Evolutionary conservation across 2,113 vertebrate genomes (phyloP), one percentile per base, ranked within the genome.

Genomic region (Microtus pennsylvanicus): DNA sequence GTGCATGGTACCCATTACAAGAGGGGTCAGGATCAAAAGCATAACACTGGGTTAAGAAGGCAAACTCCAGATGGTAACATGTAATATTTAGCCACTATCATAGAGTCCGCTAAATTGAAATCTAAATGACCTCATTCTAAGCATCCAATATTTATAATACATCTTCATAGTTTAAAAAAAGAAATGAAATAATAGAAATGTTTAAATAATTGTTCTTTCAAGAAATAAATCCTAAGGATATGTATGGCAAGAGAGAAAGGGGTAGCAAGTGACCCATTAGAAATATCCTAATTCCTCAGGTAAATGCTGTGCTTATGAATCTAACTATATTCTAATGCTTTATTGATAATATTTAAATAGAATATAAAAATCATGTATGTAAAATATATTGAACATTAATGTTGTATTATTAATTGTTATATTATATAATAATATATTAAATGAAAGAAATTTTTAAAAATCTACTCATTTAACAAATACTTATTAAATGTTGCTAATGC

Each of bases 311-410:
- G 8, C 45, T 87, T 86, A 90, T 82, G 16, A 50, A 58, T 88
- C 19, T 86, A 12, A 75, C 26, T 89, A 38, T 45, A 75, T 47
- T 11, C 50, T 70, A 87, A 87, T 42, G 33, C 7, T 42, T 65
- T 93, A 90, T 83, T 85, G 58, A 90, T 45, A 95, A 88, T 0
- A 92, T 92, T 83, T 93, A 10, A 6, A 63, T 85, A 67, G 33
- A 11, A 42, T 67, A 93, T 70, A 87, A 94, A 69, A 67, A 3
- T 61, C 83, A 61, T 80, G 22, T 72, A 13, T 78, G 6, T 3
- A 63, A 78, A 90, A 87, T 38, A 75, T 87, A 77, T 26, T 88
- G 81, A 92, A 95, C 61, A 24, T 14, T 61, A 58, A 38, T 42
- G 42, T 58, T 58, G 0, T 38, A n/a, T 28, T 22, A 80, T 28